Base-by-base conservation (phyloP, 2,797 vertebrate genomes). In the Pyrocephalus nanus region DNA sequence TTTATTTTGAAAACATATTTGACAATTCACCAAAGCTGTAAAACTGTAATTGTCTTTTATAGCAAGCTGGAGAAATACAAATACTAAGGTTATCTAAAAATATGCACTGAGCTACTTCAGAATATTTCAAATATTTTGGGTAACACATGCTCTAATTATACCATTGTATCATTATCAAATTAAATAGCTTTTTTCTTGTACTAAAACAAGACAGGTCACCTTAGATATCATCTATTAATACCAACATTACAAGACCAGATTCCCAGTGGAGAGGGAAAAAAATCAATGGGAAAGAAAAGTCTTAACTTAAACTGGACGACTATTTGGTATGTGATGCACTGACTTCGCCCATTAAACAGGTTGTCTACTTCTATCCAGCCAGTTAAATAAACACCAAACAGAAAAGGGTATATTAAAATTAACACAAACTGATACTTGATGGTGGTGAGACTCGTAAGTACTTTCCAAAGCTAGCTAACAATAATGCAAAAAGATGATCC, bases 61-160 rank as follows among this genome's bases (percentile, higher is more conserved):
- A 83, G 55, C n/a, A 70, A 93, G 50, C 32, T 89, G 47, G 58
- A 45, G 90, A 96, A 93, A 96, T 40, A 53, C 47, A 79, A 95
- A 78, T 74, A 70, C 81, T 90, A 64, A 95, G 94, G 95, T 95
- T 86, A 92, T 89, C 86, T 93, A 93, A 95, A 96, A 97, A 96
- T 93, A 92, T 76, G 70, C 70, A n/a, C 74, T 89, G 89, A 90
- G 87, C 88, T 93, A 95, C 92, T 94, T 95, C 73, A 73, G 83
- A 92, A 92, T 88, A 69, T 57, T 90, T 93, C 34, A 70, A 78
- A 88, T 92, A 95, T 93, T 92, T 78, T 51, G 50, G 77, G 90
- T 77, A 83, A 91, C 82, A 81, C 51, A 91, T 94, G 92, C 80
- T 93, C 92, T 88, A 95, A 95, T 95, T 95, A 95, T 83, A 93